Conservation (phyloP, 2,797 vertebrate genomes). For the Pangasius larnaudii region DNA sequence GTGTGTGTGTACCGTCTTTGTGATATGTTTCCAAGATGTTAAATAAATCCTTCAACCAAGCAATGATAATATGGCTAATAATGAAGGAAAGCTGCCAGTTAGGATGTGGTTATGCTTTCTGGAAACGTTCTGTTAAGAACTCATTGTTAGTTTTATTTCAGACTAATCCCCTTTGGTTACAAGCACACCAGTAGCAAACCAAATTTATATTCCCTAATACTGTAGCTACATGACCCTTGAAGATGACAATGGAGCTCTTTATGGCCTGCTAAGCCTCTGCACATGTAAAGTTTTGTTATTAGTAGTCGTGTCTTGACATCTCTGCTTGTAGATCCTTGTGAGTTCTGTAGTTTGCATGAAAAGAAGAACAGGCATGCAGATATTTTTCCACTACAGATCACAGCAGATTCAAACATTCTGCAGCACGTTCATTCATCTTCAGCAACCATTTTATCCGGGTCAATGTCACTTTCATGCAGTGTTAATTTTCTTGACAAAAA, state of each 20-base stretch:
- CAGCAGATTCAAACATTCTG: not conserved
- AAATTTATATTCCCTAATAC: not conserved
- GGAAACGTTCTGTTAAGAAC: not conserved
- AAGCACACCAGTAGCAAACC: not conserved
- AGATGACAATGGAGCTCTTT: not conserved
- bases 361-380: not conserved
- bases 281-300: not conserved
- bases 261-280: not conserved
- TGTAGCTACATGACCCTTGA: not conserved
- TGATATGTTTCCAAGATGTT: not conserved
- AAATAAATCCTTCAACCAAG: constrained; percentile 19
- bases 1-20: not conserved
- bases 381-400: not conserved
- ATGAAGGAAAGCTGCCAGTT: not conserved
- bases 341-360: not conserved
- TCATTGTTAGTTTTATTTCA: not conserved
- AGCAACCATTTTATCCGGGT: not conserved
- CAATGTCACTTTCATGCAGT: not conserved
- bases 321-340: not conserved
- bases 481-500: constrained; percentile 11
- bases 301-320: not conserved
- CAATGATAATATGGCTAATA: constrained; percentile 6
- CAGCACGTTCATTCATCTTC: not conserved
- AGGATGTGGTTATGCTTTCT: constrained; percentile 23
- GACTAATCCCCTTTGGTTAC: not conserved